phyloP scores from a whole-genome alignment of 2,888 invertebrate species.

The Drosophila eohydei region DNA sequence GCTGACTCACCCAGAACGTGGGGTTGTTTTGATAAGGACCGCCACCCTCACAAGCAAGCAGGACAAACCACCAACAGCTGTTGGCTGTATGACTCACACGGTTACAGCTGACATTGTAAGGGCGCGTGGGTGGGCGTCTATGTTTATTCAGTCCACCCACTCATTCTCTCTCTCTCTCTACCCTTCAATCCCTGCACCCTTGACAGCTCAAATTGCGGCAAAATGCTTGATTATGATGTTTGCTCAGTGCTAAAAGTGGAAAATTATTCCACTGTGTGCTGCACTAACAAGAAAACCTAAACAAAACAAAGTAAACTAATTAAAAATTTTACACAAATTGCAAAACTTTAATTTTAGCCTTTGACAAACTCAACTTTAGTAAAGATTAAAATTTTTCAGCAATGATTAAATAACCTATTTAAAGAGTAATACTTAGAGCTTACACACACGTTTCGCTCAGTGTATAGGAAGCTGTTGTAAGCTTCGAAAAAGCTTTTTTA shows the following conservation, averaged over 20 bases:
- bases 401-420: neutral
- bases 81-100: slow-evolving; percentile 44
- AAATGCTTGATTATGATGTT: slow-evolving; percentile 74
- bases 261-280: slow-evolving; percentile 44
- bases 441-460: slow-evolving; percentile 16
- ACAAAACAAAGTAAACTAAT: slow-evolving; percentile 10
- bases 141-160: slow-evolving; percentile 31
- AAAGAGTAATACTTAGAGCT: neutral
- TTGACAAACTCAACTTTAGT: neutral
- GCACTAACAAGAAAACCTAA: slow-evolving; percentile 37
- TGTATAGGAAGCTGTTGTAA: slow-evolving; percentile 44
- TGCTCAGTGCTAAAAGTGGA: slow-evolving; percentile 58
- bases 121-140: slow-evolving; percentile 47
- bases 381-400: neutral
- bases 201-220: slow-evolving; percentile 53
- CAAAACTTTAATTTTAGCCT: neutral
- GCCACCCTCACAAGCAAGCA: slow-evolving; percentile 25
- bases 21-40: slow-evolving; percentile 19
- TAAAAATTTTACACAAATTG: neutral
- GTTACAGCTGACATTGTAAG: slow-evolving; percentile 39
- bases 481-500: slow-evolving; percentile 43
- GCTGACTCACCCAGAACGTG: slow-evolving; percentile 48
- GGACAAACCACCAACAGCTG: slow-evolving; percentile 39
- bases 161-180: neutral
- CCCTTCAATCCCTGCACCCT: slow-evolving; percentile 16